Conservation (phyloP, 35 echinoderm and acorn worm species). For the Ophioderma brevispina region DNA sequence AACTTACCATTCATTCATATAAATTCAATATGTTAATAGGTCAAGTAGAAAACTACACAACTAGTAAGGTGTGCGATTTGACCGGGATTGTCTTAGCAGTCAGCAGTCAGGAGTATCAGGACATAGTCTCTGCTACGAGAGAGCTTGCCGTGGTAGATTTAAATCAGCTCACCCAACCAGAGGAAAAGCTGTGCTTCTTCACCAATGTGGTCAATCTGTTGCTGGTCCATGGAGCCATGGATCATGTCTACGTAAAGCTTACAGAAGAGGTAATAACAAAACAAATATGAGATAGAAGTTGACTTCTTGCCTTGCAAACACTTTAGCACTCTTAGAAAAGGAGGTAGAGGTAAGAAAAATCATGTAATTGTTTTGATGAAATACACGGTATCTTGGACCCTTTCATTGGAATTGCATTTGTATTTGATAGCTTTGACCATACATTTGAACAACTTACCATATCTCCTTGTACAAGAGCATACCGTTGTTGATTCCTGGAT, state of each 20-base stretch:
- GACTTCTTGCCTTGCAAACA: no score
- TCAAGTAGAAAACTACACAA: conserved; percentile 36
- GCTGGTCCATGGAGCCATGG: conserved; percentile 69
- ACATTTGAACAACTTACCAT: no score
- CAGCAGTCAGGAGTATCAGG: conserved; percentile 70
- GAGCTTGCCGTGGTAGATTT: conserved; percentile 79
- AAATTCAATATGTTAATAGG: conserved; percentile 45
- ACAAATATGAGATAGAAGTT: no score
- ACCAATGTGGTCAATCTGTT: conserved; percentile 91
- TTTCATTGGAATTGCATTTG: no score
- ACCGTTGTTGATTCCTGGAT: no score
- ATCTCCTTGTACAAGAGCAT: no score
- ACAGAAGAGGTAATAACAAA: conserved; percentile 60
- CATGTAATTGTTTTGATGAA: no score
- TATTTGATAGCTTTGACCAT: no score
- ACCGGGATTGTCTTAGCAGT: conserved; percentile 29
- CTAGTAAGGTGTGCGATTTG: conserved; percentile 61
- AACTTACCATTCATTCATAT: no score
- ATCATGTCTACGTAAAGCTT: conserved; percentile 64
- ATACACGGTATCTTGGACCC: no score
- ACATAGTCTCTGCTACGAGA: conserved; percentile 61
- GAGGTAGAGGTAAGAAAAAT: no score
- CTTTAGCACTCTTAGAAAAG: no score
- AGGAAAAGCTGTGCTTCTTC: conserved; percentile 89
- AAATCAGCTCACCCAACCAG: conserved; percentile 45